phyloP scores from a whole-genome alignment of 2,797 vertebrate genomes.

The Orestias chungarensis region DNA sequence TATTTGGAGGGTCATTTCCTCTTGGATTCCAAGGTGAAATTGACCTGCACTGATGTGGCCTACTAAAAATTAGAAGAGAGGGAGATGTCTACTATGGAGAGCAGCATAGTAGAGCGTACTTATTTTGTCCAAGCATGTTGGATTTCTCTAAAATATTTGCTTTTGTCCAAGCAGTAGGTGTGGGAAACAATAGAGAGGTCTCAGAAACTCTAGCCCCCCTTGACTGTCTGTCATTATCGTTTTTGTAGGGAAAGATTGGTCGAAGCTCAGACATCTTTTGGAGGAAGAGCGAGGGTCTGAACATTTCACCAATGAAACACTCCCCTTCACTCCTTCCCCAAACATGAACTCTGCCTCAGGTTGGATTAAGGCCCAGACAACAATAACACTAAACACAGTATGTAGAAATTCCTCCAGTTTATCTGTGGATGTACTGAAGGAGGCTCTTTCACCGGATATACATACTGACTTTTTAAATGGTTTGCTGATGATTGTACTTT shows the following conservation, averaged over 20 bases:
- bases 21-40: conserved; percentile 22
- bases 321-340: conserved; percentile 15
- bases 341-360: conserved; percentile 39
- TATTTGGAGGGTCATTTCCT: conserved; percentile 61
- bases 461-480: conserved; percentile 9
- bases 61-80: conserved; percentile 36
- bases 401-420: conserved; percentile 29
- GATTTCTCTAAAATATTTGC: conserved; percentile 28
- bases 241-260: conserved; percentile 21
- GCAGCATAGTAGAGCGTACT: conserved; percentile 31
- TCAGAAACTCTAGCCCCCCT: conserved; percentile 9
- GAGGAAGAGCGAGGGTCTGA: conserved; percentile 17
- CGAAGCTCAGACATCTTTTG: conserved; percentile 34
- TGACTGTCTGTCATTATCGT: neutral
- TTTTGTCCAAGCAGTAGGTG: conserved; percentile 38
- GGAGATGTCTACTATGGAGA: conserved; percentile 10
- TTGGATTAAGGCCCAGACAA: conserved; percentile 52
- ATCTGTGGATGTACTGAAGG: conserved; percentile 10
- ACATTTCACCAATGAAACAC: neutral
- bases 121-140: conserved; percentile 21
- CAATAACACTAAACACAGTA: conserved; percentile 36
- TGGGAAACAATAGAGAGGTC: conserved; percentile 39
- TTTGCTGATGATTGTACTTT: too few relatives aligned
- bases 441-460: neutral
- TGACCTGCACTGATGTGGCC: neutral